A percentile compares a stretch with the other conserved stretches of the same genome.
Evolutionary conservation across 2,113 vertebrate species (phyloP).

Genomic region (Crotophaga sulcirostris): DNA sequence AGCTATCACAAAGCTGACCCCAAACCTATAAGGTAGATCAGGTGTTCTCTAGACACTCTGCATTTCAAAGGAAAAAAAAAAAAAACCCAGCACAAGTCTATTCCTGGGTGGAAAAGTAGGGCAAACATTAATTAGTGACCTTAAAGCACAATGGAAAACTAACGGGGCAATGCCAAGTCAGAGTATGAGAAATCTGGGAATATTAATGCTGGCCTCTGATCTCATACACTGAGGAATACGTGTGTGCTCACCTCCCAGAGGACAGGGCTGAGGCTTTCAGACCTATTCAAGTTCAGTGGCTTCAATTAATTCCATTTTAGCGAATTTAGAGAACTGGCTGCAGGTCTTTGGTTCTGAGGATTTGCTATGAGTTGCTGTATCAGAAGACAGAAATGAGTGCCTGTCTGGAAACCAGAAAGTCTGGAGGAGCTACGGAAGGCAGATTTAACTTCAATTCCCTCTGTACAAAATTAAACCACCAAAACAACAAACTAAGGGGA

Average conservation of each 20-base stretch:
- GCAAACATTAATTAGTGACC: conserved; percentile 62
- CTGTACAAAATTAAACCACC: not conserved
- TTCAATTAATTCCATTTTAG: not conserved
- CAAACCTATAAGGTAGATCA: not conserved
- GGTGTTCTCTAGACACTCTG: conserved; percentile 39
- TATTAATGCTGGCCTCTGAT: conserved; percentile 57
- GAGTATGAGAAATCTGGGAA: conserved; percentile 46
- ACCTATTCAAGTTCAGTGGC: not conserved
- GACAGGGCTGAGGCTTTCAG: conserved; percentile 33
- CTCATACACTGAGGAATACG: not conserved
- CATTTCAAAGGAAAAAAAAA: conserved; percentile 47
- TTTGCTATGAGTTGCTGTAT: accelerated
- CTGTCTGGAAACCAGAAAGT: not conserved
- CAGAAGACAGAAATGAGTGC: not conserved
- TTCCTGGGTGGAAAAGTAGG: conserved; percentile 58
- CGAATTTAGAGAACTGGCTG: not conserved
- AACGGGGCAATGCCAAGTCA: conserved; percentile 60
- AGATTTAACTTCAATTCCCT: not conserved
- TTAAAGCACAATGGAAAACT: conserved; percentile 55
- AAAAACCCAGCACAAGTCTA: not conserved
- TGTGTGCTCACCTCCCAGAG: conserved; percentile 31
- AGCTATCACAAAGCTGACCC: conserved; percentile 17
- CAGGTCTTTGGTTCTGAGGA: not conserved
- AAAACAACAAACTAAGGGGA: not conserved
- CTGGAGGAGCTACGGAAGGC: not conserved